Base-by-base conservation (phyloP, 2,888 invertebrate genomes). In the Cerceris rybyensis region DNA sequence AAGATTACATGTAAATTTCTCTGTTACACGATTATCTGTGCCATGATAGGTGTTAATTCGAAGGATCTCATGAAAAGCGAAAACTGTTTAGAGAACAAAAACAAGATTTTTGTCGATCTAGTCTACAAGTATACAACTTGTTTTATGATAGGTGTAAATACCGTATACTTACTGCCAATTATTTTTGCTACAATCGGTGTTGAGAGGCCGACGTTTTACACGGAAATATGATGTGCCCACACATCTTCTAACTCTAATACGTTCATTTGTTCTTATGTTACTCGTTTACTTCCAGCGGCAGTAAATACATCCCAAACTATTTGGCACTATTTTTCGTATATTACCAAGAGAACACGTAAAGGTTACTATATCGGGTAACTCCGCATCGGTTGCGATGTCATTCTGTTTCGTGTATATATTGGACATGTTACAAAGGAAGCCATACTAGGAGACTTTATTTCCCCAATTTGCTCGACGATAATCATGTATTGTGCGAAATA, bases 111-210 rank as follows among this genome's bases (percentile, higher is more conserved):
- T 43, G 96, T 98, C 0, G 98, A 98, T 90, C 94, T 98, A 82
- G 95, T 96, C 75, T 96, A 96, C 89, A 98, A 97, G 90, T 98
- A 96, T 92, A 93, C 97, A 75, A 96, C 96, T 41, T 98, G 96
- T 91, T 95, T 95, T 6, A 94, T 96, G 89, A 95, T 98, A 58
- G 97, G 98, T 0, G 94, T 98, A 84, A 96, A 96, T 91, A 96
- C 96, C 0, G 94, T 96, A 0, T 97, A 96, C 91, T 92, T 96
- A 60, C 94, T 97, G 82, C 98, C 98, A 0, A 95, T 95, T 85
- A 94, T 97, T 43, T 98, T 98, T 92, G 93, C 95, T 61, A 92
- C 95, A 86, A 92, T 98, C 60, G 94, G 94, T 78, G 97, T 98
- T 86, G 96, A 96, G 90, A 93, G 98, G 88, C 96, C 96, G 0